A percentile compares a stretch with the other conserved stretches of the same genome.
Conservation (phyloP, 2,113 vertebrate species). For the Melanerpes formicivorus region DNA sequence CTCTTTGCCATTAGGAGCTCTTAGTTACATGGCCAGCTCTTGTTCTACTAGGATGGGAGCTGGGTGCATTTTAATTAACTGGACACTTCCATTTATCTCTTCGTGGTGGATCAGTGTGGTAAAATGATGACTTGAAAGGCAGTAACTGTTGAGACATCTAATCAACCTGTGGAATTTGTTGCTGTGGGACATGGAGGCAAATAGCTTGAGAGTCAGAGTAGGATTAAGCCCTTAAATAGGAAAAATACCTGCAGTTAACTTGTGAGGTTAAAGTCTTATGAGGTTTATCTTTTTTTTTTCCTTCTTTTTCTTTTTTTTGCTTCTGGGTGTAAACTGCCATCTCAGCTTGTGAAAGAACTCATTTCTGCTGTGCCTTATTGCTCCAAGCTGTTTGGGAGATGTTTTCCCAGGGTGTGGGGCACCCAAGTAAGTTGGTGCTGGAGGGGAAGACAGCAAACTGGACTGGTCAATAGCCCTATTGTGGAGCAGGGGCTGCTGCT, state of each 20-base stretch:
- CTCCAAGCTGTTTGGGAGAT: neutral
- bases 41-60: neutral
- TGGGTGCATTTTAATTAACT: neutral
- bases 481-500: neutral
- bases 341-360: conserved; percentile 33
- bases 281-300: conserved; percentile 39
- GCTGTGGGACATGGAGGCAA: conserved; percentile 52
- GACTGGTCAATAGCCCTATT: neutral
- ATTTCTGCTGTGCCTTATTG: neutral
- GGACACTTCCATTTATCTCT: neutral
- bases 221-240: conserved; percentile 53
- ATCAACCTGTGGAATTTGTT: conserved; percentile 55
- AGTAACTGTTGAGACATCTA: conserved; percentile 3
- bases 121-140: conserved; percentile 28
- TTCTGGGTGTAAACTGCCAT: conserved; percentile 59
- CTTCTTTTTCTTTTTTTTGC: neutral
- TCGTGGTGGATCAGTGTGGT: neutral
- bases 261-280: conserved; percentile 34
- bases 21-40: neutral
- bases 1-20: neutral
- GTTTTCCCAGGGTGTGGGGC: conserved; percentile 48
- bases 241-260: conserved; percentile 57
- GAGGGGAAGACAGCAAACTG: neutral
- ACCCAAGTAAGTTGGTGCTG: neutral
- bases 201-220: neutral